Evolutionary conservation across 2,113 vertebrate species (phyloP).

Genomic region (Laticauda colubrina): DNA sequence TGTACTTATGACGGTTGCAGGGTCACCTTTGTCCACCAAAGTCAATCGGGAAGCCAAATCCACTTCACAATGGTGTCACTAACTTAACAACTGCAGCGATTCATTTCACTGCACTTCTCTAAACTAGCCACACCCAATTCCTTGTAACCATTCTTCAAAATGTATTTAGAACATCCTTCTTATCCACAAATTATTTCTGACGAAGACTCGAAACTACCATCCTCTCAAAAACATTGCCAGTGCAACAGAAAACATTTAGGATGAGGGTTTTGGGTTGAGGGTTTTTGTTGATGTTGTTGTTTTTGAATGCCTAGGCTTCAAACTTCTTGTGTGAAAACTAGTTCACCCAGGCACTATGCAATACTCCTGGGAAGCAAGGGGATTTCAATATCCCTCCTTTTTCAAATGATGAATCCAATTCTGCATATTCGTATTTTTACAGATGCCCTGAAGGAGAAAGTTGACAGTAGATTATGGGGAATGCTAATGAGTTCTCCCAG

Average conservation of each 20-base stretch:
- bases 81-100: no score
- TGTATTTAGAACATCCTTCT: background rate
- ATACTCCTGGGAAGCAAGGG: slow-evolving; percentile 40
- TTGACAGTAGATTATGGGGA: slow-evolving; percentile 36
- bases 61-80: no score
- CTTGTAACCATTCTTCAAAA: background rate
- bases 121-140: background rate
- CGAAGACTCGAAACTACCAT: background rate
- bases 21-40: no score
- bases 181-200: background rate
- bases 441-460: slow-evolving; percentile 50
- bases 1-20: background rate
- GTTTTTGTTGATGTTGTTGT: background rate
- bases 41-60: no score
- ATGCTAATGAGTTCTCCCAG: slow-evolving; percentile 49
- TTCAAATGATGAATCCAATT: slow-evolving; percentile 37
- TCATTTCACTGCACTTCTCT: background rate
- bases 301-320: background rate
- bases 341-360: slow-evolving; percentile 29
- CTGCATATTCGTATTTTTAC: slow-evolving; percentile 9
- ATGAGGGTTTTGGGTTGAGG: background rate
- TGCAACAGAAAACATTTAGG: slow-evolving; percentile 15
- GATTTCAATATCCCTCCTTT: slow-evolving; percentile 24
- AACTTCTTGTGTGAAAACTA: slow-evolving; percentile 47
- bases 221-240: slow-evolving; percentile 25